Evolutionary conservation across 2,797 vertebrate species (phyloP).

Genomic region (Gephyroberyx darwinii): DNA sequence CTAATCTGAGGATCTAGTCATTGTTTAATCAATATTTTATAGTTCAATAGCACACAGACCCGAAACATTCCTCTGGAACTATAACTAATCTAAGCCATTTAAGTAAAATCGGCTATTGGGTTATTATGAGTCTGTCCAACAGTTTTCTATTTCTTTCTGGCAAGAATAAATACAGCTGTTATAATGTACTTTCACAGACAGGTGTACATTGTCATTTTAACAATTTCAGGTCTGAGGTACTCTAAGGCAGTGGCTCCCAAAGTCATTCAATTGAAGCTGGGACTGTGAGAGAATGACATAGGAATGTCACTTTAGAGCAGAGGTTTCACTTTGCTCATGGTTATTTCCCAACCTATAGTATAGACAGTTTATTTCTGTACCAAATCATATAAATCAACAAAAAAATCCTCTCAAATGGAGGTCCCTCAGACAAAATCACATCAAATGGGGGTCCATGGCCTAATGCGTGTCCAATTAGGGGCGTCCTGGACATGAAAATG

Average conservation of each 20-base stretch:
- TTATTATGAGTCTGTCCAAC: constrained; percentile 30
- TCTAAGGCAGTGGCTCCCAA: constrained; percentile 23
- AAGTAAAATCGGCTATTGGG: constrained; percentile 34
- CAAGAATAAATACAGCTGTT: constrained; percentile 36
- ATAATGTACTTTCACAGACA: constrained; percentile 46
- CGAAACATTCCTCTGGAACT: constrained; percentile 53
- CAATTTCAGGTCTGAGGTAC: constrained; percentile 25
- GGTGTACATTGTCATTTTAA: constrained; percentile 44
- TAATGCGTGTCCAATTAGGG: not conserved
- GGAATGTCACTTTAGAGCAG: constrained; percentile 2
- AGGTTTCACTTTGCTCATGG: constrained; percentile 9
- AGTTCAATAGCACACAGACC: constrained; percentile 56
- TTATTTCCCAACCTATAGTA: constrained; percentile 23
- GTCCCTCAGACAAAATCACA: too few species aligned
- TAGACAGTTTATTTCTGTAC: constrained; percentile 9
- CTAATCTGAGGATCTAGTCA: constrained; percentile 57
- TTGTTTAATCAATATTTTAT: constrained; percentile 64
- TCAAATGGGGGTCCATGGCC: too few species aligned
- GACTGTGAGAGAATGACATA: not conserved
- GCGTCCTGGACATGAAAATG: not conserved
- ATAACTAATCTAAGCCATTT: constrained; percentile 48
- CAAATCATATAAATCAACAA: constrained; percentile 5
- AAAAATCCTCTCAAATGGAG: too few species aligned
- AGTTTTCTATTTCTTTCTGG: constrained; percentile 58
- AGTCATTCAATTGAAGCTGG: constrained; percentile 3